phyloP scores from a whole-genome alignment of 1,140 invertebrate species.

The Globodera ellingtonae region DNA sequence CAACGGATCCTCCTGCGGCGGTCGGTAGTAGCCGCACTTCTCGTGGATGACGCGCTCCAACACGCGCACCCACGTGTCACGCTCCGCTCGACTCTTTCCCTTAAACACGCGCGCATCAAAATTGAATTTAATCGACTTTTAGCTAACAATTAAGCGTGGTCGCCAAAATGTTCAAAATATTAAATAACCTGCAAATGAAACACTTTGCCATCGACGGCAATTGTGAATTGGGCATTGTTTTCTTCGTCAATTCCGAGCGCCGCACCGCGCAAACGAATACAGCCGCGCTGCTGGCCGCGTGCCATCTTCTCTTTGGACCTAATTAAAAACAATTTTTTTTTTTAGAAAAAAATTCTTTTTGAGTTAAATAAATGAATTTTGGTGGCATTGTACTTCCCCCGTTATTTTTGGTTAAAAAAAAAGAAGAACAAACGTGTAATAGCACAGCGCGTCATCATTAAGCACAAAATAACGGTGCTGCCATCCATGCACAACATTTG shows the following conservation, averaged over 20 bases:
- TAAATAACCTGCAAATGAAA: slow-evolving; percentile 86
- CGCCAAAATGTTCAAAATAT: too few relatives aligned
- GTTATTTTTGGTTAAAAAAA: slow-evolving; percentile 11
- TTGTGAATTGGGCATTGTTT: slow-evolving; percentile 97
- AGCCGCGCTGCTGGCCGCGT: slow-evolving; percentile 88
- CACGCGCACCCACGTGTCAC: slow-evolving; percentile 90
- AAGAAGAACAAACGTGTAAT: slow-evolving; percentile 69
- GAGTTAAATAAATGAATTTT: background rate
- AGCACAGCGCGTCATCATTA: slow-evolving; percentile 70
- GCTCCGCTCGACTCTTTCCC: slow-evolving; percentile 87
- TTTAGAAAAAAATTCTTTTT: background rate
- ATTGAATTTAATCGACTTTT: background rate
- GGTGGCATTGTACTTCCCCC: too few relatives aligned
- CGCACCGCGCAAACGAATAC: slow-evolving; percentile 80
- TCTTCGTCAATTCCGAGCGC: slow-evolving; percentile 98
- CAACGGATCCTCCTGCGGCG: slow-evolving; percentile 47
- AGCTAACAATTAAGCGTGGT: too few relatives aligned
- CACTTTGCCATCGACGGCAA: slow-evolving; percentile 96
- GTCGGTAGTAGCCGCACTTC: slow-evolving; percentile 55
- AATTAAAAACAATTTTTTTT: background rate
- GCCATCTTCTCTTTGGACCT: slow-evolving; percentile 91
- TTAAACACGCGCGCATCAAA: slow-evolving; percentile 22
- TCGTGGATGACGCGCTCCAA: slow-evolving; percentile 84
- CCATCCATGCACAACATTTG: slow-evolving; percentile 99
- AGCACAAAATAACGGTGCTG: slow-evolving; percentile 99